These are phyloP conservation scores for Trachops cirrhosus DNA, from an alignment of 2,797 vertebrate species.

Conservation along the genomic window DNA sequence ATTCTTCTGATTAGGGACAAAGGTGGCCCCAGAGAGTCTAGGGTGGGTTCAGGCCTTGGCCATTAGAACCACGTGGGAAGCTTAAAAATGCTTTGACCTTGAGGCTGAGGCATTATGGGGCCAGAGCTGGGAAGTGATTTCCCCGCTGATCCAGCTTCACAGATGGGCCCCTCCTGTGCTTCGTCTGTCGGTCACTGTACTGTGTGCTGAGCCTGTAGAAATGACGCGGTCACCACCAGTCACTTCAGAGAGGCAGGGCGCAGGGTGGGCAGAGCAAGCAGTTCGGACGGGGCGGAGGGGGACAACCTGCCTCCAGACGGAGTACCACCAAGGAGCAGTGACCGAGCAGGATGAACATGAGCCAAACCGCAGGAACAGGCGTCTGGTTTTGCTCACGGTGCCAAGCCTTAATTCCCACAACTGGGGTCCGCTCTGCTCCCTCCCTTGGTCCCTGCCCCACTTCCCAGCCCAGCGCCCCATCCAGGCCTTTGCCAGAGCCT, in stretches of 20 bases:
- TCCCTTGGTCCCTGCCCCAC: background rate
- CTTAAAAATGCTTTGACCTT: too few species aligned
- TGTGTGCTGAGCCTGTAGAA: background rate
- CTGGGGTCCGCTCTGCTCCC: background rate
- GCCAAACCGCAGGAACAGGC: background rate
- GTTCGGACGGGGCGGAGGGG: rapidly evolving
- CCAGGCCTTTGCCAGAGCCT: background rate
- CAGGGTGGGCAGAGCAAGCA: background rate
- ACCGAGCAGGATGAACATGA: background rate
- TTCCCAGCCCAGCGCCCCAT: background rate
- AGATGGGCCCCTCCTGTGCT: background rate
- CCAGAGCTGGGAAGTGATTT: background rate
- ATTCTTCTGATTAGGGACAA: background rate
- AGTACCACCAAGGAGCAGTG: background rate
- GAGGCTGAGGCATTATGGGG: background rate
- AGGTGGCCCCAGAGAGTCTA: background rate
- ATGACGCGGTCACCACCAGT: rapidly evolving
- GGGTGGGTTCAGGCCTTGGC: background rate
- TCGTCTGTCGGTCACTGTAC: too few species aligned
- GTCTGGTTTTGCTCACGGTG: background rate
- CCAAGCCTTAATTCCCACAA: background rate
- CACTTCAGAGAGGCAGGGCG: background rate
- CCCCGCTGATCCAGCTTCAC: background rate
- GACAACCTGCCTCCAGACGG: background rate
- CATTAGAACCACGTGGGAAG: background rate